Evolutionary conservation across 2,797 vertebrate genomes (phyloP).

Genomic region (Morus bassanus): DNA sequence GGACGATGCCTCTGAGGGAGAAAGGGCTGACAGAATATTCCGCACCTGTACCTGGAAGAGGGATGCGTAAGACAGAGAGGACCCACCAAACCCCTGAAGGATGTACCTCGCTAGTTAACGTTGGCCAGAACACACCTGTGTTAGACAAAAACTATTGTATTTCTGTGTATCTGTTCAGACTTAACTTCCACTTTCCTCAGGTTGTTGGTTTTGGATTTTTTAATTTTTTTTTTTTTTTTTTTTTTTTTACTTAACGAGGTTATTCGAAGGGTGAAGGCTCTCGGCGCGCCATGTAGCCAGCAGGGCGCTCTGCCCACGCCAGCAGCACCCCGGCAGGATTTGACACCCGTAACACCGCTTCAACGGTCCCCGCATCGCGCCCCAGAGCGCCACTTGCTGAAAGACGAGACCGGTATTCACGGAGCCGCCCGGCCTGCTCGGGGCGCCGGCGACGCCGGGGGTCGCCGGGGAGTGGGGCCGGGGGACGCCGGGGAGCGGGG

Average conservation of each 20-base stretch:
- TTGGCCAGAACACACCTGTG: fast-evolving
- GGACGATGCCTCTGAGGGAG: not conserved
- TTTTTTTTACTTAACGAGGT: not conserved
- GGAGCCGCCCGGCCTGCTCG: too few relatives aligned
- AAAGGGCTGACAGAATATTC: not conserved
- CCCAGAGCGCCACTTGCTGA: fast-evolving
- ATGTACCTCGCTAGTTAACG: fast-evolving
- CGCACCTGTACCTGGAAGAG: not conserved
- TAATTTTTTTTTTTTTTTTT: not conserved
- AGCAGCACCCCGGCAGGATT: fast-evolving
- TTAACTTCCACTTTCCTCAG: not conserved
- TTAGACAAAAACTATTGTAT: not conserved
- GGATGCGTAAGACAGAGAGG: fast-evolving
- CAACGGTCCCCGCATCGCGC: fast-evolving
- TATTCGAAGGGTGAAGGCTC: not conserved
- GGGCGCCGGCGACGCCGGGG: too few relatives aligned
- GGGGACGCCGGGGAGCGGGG: too few relatives aligned
- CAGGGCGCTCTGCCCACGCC: too few relatives aligned
- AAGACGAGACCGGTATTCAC: fast-evolving
- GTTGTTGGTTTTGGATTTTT: not conserved
- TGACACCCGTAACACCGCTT: fast-evolving
- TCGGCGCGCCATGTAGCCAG: fast-evolving
- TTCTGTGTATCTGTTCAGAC: not conserved
- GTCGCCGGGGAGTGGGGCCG: too few relatives aligned
- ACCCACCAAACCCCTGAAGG: not conserved